phyloP scores from a whole-genome alignment of 1,140 invertebrate species.

The Dryas iulia region DNA sequence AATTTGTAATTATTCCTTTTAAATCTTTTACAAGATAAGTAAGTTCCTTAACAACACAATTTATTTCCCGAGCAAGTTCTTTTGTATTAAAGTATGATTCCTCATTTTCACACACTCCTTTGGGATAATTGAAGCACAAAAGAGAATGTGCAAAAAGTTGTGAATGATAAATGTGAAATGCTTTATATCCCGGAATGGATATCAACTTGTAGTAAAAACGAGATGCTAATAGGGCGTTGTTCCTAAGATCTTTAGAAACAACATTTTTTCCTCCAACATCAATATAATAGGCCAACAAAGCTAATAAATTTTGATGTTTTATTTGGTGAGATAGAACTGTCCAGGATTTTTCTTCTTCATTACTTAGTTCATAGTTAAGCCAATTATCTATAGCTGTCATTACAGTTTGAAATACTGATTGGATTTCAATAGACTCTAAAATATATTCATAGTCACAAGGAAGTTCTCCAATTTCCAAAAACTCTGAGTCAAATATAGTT shows the following conservation, averaged over 20 bases:
- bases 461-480: conserved; percentile 61
- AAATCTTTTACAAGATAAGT: conserved; percentile 53
- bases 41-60: conserved; percentile 52
- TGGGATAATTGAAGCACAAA: conserved; percentile 59
- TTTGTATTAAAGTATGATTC: conserved; percentile 53
- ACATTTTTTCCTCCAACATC: conserved; percentile 62
- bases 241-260: conserved; percentile 48
- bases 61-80: conserved; percentile 57
- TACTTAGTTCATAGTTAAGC: conserved; percentile 33
- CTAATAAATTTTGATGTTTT: conserved; percentile 54
- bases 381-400: conserved; percentile 47
- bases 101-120: conserved; percentile 59
- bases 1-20: conserved; percentile 43
- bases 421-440: conserved; percentile 43
- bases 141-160: conserved; percentile 68
- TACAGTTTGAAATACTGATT: conserved; percentile 39
- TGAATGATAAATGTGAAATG: conserved; percentile 72
- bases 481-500: conserved; percentile 57
- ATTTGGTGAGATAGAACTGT: conserved; percentile 50
- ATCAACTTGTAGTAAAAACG: conserved; percentile 66
- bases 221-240: conserved; percentile 59
- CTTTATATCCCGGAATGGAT: conserved; percentile 62
- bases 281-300: conserved; percentile 60
- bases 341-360: conserved; percentile 57
- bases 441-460: conserved; percentile 56